A percentile compares a stretch with the other conserved stretches of the same genome.
Evolutionary conservation across 2,888 invertebrate species (phyloP).

Genomic region (Antheraea assamensis): DNA sequence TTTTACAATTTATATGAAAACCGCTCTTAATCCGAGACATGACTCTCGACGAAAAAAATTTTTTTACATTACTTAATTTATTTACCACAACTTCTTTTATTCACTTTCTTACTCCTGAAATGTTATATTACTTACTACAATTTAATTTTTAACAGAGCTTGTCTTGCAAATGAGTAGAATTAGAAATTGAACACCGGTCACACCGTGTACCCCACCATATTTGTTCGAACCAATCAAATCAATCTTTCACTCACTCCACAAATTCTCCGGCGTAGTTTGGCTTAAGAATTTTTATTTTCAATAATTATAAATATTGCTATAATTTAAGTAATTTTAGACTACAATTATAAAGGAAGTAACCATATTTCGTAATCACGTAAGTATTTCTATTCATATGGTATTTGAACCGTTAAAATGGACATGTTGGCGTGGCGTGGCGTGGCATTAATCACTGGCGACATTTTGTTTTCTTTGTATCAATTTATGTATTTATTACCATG

Average conservation of each 20-base stretch:
- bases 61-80: background rate
- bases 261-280: slow-evolving; percentile 33
- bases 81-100: background rate
- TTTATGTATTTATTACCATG: slow-evolving; percentile 48
- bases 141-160: background rate
- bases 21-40: background rate
- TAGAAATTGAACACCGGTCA: background rate
- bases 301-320: slow-evolving; percentile 46
- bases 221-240: slow-evolving; percentile 25
- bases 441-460: slow-evolving; percentile 76
- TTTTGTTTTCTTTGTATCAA: slow-evolving; percentile 79
- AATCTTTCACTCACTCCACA: slow-evolving; percentile 34
- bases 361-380: slow-evolving; percentile 61
- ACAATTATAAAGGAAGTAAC: slow-evolving; percentile 54
- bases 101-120: background rate
- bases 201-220: slow-evolving; percentile 15
- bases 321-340: slow-evolving; percentile 53
- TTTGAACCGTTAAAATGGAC: slow-evolving; percentile 31
- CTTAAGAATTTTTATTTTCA: slow-evolving; percentile 34
- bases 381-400: slow-evolving; percentile 41
- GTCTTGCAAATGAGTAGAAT: background rate
- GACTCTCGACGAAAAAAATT: background rate
- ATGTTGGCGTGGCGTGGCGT: slow-evolving; percentile 64
- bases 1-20: background rate
- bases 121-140: background rate